These are phyloP conservation scores for Stenotaenia linearis DNA, from an alignment of 2,888 invertebrate species.

Conservation along the genomic window DNA sequence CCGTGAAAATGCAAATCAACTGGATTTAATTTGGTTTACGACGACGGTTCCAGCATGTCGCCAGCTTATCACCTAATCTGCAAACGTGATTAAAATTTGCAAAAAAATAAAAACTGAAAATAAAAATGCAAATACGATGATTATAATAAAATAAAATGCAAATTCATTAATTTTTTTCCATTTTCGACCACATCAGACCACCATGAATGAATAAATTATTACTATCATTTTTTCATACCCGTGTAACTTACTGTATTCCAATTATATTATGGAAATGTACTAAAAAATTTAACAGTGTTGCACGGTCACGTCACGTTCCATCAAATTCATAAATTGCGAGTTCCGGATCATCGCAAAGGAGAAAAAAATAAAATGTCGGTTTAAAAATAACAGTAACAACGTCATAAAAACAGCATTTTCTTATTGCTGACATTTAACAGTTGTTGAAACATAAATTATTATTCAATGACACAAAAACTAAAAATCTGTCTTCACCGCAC, in stretches of 20 bases:
- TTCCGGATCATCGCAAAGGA: background rate
- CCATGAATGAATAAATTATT: background rate
- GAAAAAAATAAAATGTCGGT: background rate
- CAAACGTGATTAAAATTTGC: background rate
- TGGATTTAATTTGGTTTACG: background rate
- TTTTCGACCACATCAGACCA: background rate
- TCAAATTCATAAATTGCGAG: background rate
- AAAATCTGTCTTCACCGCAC: background rate
- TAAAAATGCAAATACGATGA: background rate
- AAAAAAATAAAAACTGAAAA: background rate
- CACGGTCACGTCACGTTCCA: background rate
- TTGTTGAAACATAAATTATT: slow-evolving; percentile 17
- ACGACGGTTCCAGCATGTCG: background rate
- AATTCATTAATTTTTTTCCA: background rate
- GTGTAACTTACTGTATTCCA: no score
- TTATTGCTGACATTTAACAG: slow-evolving; percentile 3
- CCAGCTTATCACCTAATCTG: background rate
- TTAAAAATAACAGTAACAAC: background rate
- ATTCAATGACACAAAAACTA: background rate
- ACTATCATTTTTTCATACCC: background rate
- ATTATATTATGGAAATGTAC: no score
- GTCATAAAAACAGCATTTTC: background rate
- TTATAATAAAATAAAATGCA: background rate
- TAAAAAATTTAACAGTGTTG: no score
- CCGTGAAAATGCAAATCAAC: background rate